Percentiles rank a stretch among this genome's conserved stretches.
Evolutionary conservation across 2,888 invertebrate genomes (phyloP).

Genomic region (Lypha dubia): DNA sequence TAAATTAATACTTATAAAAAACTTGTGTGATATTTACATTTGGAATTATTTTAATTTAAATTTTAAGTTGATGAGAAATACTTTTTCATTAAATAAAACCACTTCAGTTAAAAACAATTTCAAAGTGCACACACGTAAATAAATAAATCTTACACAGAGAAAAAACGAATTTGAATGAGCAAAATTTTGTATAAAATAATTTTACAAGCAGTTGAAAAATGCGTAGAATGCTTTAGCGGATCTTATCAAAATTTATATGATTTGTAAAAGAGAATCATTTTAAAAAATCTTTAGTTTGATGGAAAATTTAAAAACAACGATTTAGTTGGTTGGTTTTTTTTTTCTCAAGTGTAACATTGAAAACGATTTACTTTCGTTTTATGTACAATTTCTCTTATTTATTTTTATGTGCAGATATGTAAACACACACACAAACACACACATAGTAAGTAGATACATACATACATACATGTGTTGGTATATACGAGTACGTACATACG

Average conservation of each 20-base stretch:
- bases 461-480: neutral
- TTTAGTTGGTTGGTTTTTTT: neutral
- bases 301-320: neutral
- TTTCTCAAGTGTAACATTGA: conserved; percentile 34
- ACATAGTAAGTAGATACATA: neutral
- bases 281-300: neutral
- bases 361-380: conserved; percentile 45
- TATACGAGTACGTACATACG: too few species aligned
- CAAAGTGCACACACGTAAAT: neutral
- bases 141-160: neutral
- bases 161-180: neutral
- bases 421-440: neutral
- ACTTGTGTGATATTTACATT: neutral
- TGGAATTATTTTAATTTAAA: neutral
- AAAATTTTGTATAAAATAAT: neutral
- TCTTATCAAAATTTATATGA: too few species aligned
- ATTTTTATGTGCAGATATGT: neutral
- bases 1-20: neutral
- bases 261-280: too few species aligned
- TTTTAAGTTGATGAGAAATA: conserved; percentile 8
- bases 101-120: conserved; percentile 43
- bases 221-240: too few species aligned
- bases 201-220: neutral
- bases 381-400: conserved; percentile 43
- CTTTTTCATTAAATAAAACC: conserved; percentile 37